These are phyloP conservation scores for Rhinogobius similis DNA, from an alignment of 2,113 vertebrate species.

Conservation along the genomic window DNA sequence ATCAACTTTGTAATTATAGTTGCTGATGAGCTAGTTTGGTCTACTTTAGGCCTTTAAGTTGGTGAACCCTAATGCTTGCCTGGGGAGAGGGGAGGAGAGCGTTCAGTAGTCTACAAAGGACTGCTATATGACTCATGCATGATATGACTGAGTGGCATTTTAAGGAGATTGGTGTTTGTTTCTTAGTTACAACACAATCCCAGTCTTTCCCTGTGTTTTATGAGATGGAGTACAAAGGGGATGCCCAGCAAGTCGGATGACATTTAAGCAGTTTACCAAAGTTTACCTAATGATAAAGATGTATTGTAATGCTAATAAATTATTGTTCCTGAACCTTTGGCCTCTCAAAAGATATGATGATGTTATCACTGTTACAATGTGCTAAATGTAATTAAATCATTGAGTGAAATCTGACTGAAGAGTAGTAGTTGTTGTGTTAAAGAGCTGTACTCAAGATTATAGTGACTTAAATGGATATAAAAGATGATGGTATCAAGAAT, in stretches of 20 bases:
- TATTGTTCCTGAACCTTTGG: not conserved
- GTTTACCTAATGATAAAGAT: constrained; percentile 36
- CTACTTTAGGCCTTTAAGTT: constrained; percentile 40
- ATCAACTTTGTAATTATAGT: constrained; percentile 63
- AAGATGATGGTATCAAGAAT: no score
- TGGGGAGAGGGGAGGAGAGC: constrained; percentile 56
- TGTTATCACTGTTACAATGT: not conserved
- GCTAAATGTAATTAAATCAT: not conserved
- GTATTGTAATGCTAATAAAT: constrained; percentile 17
- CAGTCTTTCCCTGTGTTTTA: constrained; percentile 22
- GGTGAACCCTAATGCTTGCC: constrained; percentile 37
- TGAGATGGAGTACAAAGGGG: constrained; percentile 28
- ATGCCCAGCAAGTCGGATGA: constrained; percentile 37
- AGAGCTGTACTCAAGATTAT: not conserved
- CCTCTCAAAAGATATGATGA: constrained; percentile 13
- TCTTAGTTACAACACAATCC: constrained; percentile 62
- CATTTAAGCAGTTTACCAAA: constrained; percentile 21
- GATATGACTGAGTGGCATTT: constrained; percentile 48
- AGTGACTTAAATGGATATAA: not conserved
- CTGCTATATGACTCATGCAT: constrained; percentile 56
- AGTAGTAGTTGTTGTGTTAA: not conserved
- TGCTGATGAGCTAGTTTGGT: constrained; percentile 50
- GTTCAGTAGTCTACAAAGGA: constrained; percentile 27
- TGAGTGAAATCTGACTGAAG: not conserved
- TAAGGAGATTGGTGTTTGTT: constrained; percentile 56